Conservation (phyloP, 2,113 vertebrate genomes). For the Plecturocebus donacophilus region DNA sequence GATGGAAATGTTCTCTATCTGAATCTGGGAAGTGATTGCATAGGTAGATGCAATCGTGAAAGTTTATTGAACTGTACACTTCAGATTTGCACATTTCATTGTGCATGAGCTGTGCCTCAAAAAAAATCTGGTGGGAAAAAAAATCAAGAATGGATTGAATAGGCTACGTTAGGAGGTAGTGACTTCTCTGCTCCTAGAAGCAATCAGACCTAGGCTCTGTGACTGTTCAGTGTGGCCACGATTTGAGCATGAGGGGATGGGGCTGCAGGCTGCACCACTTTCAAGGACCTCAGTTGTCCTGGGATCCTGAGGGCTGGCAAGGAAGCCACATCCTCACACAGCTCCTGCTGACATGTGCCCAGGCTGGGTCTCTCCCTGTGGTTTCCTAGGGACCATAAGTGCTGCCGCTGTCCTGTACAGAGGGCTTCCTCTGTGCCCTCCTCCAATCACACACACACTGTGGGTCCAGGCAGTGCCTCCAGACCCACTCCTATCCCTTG, state of each 20-base stretch:
- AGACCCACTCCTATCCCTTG: not conserved
- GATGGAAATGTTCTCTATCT: not conserved
- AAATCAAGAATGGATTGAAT: not conserved
- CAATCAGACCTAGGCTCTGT: not conserved
- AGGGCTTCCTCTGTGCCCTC: not conserved
- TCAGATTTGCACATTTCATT: not conserved
- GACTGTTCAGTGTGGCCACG: not conserved
- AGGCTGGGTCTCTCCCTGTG: not conserved
- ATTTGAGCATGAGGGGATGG: not conserved
- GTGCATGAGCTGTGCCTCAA: not conserved
- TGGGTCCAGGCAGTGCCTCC: not conserved
- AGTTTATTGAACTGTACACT: rapidly evolving
- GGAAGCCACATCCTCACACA: not conserved
- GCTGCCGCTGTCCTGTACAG: rapidly evolving
- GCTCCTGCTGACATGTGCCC: not conserved
- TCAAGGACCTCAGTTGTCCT: not conserved
- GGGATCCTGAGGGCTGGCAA: not conserved
- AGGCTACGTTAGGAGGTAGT: not conserved
- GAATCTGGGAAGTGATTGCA: not conserved
- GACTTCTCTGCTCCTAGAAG: not conserved
- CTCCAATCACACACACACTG: not conserved
- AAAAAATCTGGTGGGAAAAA: not conserved
- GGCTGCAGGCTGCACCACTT: rapidly evolving
- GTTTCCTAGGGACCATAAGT: not conserved
- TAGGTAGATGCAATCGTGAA: rapidly evolving